Evolutionary conservation across 2,888 invertebrate species (phyloP).

Genomic region (Argynnis bischoffii): DNA sequence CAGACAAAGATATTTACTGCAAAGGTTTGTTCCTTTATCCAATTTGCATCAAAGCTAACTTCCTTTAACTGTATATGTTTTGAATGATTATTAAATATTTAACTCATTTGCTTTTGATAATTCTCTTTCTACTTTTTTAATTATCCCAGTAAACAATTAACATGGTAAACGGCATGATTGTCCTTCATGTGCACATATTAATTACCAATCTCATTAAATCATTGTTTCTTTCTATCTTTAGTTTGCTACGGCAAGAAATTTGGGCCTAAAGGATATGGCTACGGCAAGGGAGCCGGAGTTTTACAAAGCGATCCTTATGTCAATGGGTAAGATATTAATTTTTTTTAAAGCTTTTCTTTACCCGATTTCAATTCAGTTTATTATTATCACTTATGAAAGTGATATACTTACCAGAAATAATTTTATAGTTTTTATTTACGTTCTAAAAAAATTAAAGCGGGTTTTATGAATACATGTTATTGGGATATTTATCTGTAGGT

Average conservation of each 20-base stretch:
- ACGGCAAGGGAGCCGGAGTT: conserved; percentile 97
- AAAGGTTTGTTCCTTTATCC: conserved; percentile 86
- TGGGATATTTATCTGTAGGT: too few relatives aligned
- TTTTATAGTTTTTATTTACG: too few relatives aligned
- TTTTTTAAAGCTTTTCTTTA: too few relatives aligned
- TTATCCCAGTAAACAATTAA: not conserved
- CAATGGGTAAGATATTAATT: conserved; percentile 85
- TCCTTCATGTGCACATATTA: not conserved
- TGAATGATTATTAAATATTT: conserved; percentile 11
- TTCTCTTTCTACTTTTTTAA: not conserved
- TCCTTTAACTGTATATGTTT: conserved; percentile 24
- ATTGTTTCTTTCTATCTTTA: conserved; percentile 56
- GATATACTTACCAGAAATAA: too few relatives aligned
- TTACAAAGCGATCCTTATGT: conserved; percentile 94
- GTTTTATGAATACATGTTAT: too few relatives aligned
- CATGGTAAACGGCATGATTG: not conserved
- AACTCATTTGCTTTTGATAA: conserved; percentile 2
- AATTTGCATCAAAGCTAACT: conserved; percentile 32
- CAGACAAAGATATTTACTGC: conserved; percentile 98
- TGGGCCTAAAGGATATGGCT: conserved; percentile 98
- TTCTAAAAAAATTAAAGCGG: too few relatives aligned
- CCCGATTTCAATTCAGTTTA: too few relatives aligned
- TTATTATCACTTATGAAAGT: too few relatives aligned
- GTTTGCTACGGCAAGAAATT: conserved; percentile 98
- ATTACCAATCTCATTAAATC: not conserved